Base-by-base conservation (phyloP, 2,888 invertebrate species). In the Oscheius sp. region DNA sequence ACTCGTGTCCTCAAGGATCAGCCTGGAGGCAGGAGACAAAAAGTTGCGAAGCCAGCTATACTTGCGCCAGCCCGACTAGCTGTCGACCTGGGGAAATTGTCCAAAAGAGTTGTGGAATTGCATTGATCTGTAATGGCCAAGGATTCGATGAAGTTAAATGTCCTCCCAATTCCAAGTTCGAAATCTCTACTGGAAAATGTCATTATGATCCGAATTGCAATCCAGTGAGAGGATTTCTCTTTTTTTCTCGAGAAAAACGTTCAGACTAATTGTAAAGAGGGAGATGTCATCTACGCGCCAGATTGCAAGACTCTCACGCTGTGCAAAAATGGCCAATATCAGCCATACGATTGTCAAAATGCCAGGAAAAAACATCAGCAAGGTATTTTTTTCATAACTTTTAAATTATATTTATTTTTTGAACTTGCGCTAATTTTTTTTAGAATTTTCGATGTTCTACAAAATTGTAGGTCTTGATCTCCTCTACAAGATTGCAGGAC, bases 151-250 rank as follows among this genome's bases (percentile, higher is more conserved):
- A 42, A 17, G 29, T 61, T 6, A 27, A 2, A 42, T 61, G 61
- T 45, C 61, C 61, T 8, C 61, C 42, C 29, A 61, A 61, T 42
- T 20, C 15, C 3, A 45, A 12, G 17, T 61, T 61, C 29, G 61
- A 61, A n/a, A 2, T 3, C 12, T n/a, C 8, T 3, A n/a, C 25
- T 17, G 29, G 17, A 31, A 61, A 45, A 42, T 61, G 61, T 27
- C 45, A 45, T 29, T 61, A 61, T 20, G n/a, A 42, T 42, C n/a
- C 42, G n/a, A 12, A 42, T 8, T 61, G 61, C 27, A 61, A 61
- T 20, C 20, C 39, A 8, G 61, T 61, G 42, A 61, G 61, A 20
- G 20, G 3, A 23, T 29, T 5, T 37, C 39, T 2, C 3, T 3
- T 17, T 10, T 8, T 3, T 10, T 25, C 12, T 0, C 20, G n/a